A percentile compares a stretch with the other conserved stretches of the same genome.
Evolutionary conservation across 2,113 vertebrate species (phyloP).

Genomic region (Phodopus roborovskii): DNA sequence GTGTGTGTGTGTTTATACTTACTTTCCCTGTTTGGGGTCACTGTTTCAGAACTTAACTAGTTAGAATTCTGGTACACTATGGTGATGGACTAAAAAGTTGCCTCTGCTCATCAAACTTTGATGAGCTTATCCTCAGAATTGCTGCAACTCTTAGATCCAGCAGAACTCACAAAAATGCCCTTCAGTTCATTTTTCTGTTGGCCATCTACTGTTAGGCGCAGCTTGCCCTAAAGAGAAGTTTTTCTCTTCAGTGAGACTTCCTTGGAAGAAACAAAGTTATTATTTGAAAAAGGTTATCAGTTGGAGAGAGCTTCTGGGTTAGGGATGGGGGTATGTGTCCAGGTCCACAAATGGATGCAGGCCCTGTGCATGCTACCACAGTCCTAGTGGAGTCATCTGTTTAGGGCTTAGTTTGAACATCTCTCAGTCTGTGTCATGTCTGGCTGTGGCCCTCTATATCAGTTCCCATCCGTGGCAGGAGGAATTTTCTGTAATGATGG

Average conservation of each 20-base stretch:
- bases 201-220: not conserved
- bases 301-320: not conserved
- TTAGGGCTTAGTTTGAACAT: not conserved
- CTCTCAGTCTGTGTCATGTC: not conserved
- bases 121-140: no score
- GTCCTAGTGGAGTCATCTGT: not conserved
- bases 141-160: no score
- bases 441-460: not conserved
- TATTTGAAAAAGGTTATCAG: not conserved
- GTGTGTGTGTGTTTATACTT: no score
- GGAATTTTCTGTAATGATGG: not conserved
- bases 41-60: no score
- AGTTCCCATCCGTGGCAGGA: not conserved
- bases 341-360: not conserved
- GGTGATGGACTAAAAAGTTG: no score
- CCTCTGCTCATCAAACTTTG: no score
- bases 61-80: no score
- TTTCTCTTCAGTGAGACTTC: not conserved
- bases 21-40: no score
- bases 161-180: not conserved
- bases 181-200: not conserved
- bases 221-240: not conserved
- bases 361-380: not conserved
- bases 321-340: not conserved
- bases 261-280: not conserved